phyloP scores from a whole-genome alignment of 2,113 vertebrate species.

The Pluvialis apricaria region DNA sequence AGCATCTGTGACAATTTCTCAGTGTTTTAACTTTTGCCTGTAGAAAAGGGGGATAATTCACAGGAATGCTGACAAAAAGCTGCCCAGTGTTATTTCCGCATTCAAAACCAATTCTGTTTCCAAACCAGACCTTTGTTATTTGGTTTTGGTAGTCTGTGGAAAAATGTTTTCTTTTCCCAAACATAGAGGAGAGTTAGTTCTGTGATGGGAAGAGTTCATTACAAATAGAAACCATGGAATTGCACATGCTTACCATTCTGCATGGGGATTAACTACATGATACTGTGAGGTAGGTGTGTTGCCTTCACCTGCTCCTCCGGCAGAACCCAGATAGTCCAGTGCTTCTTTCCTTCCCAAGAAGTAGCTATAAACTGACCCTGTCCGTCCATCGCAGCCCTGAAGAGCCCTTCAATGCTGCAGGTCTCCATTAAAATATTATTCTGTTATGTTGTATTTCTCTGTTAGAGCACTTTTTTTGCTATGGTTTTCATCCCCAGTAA shows the following conservation, averaged over 20 bases:
- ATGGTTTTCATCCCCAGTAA: neutral
- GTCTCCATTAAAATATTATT: neutral
- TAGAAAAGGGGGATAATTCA: neutral
- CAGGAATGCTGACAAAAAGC: neutral
- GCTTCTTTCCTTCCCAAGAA: neutral
- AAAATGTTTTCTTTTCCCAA: neutral
- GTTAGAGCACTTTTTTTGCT: neutral
- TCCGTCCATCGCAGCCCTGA: neutral
- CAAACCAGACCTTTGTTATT: neutral
- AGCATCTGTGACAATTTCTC: neutral
- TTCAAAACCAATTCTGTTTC: neutral
- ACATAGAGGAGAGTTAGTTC: neutral
- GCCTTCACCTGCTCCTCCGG: neutral
- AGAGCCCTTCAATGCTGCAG: neutral
- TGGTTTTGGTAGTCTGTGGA: neutral
- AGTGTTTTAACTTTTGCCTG: neutral
- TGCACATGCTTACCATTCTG: neutral
- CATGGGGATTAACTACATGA: neutral
- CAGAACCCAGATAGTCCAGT: neutral
- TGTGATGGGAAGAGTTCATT: neutral
- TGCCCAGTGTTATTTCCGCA: neutral
- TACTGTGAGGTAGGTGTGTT: neutral
- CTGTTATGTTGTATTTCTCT: neutral
- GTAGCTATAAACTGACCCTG: neutral
- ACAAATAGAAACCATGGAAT: accelerated